A percentile compares a stretch with the other conserved stretches of the same genome.
Evolutionary conservation across 2,797 vertebrate genomes (phyloP).

Genomic region (Coilia nasus): DNA sequence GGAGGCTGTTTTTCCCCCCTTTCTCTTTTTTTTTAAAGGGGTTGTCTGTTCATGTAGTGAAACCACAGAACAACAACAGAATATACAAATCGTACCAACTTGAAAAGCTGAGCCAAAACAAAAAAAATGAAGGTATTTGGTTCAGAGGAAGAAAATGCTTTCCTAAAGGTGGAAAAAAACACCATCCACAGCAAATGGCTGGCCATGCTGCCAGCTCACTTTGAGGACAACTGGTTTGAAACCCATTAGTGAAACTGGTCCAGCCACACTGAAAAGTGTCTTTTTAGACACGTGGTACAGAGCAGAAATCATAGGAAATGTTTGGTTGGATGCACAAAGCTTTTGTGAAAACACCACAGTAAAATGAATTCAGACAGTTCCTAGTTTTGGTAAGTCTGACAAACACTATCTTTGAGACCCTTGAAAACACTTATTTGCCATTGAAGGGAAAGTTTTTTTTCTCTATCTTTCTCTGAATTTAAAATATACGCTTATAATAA

Average conservation of each 20-base stretch:
- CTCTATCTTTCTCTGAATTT: conserved; percentile 27
- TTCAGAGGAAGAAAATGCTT: background rate
- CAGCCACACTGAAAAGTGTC: conserved; percentile 34
- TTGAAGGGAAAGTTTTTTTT: conserved; percentile 26
- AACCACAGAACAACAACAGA: background rate
- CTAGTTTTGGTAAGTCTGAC: conserved; percentile 31
- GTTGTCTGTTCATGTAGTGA: background rate
- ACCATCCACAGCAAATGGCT: conserved; percentile 7
- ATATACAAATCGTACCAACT: background rate
- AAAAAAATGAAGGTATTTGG: background rate
- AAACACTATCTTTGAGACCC: conserved; percentile 45
- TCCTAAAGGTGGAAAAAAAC: background rate
- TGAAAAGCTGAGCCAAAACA: background rate
- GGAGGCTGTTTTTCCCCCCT: background rate
- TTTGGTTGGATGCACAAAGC: conserved; percentile 60
- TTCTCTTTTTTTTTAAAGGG: background rate
- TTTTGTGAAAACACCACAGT: conserved; percentile 50
- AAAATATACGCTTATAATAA: conserved; percentile 25
- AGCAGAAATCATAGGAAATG: conserved; percentile 48
- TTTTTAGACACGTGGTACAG: conserved; percentile 35
- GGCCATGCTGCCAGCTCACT: conserved; percentile 27
- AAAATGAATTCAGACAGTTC: conserved; percentile 46
- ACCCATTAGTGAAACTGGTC: conserved; percentile 35
- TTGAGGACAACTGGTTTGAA: conserved; percentile 30
- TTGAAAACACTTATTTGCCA: conserved; percentile 38